A percentile compares a stretch with the other conserved stretches of the same genome.
phyloP scores from a whole-genome alignment of 2,113 vertebrate species.

The Ictalurus punctatus region DNA sequence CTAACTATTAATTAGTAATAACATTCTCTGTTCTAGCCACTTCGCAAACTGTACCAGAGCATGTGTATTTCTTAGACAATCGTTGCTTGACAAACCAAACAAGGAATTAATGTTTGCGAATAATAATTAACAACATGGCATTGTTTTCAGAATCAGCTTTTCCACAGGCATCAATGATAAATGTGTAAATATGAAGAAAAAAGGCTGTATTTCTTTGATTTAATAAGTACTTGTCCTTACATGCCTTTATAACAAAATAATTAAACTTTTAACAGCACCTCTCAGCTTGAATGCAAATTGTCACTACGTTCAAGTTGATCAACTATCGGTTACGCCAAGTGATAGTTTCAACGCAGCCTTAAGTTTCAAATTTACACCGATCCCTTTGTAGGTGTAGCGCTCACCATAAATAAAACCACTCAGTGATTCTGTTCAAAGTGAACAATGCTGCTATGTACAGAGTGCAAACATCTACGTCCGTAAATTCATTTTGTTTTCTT shows the following conservation, averaged over 20 bases:
- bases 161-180: background rate
- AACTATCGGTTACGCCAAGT: background rate
- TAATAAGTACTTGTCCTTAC: background rate
- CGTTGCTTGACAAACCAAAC: background rate
- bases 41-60: background rate
- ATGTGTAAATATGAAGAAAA: background rate
- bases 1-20: background rate
- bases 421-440: background rate
- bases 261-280: slow-evolving; percentile 58
- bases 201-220: background rate
- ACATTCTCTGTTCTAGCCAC: background rate
- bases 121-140: too few species aligned
- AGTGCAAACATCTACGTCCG: background rate
- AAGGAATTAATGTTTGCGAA: background rate
- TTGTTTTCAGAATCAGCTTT: background rate
- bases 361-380: background rate
- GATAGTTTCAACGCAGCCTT: background rate
- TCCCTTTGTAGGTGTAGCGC: background rate
- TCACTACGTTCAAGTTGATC: too few species aligned
- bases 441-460: background rate
- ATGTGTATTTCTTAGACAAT: background rate
- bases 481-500: too few species aligned
- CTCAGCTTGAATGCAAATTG: too few species aligned
- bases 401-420: background rate
- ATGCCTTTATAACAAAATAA: slow-evolving; percentile 29